Conservation (phyloP, 2,797 vertebrate species). For the Sebastes variabilis region DNA sequence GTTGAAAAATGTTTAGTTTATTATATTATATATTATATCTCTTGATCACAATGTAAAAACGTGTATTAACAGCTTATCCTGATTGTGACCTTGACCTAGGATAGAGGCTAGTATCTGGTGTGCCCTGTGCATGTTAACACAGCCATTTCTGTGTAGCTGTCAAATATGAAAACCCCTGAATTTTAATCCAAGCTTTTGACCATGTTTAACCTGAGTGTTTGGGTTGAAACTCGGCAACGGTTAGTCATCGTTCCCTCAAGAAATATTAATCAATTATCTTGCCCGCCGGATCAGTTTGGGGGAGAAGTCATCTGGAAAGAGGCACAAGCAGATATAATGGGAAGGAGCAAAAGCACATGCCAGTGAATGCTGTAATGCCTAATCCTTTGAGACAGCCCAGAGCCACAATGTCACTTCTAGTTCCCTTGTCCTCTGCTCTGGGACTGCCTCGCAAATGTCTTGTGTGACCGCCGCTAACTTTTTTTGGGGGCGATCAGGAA, state of each 20-base stretch:
- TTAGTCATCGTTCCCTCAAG: slow-evolving; percentile 87
- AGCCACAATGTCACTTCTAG: slow-evolving; percentile 86
- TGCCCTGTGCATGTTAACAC: slow-evolving; percentile 31
- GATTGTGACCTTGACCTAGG: slow-evolving; percentile 49
- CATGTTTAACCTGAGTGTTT: slow-evolving; percentile 76
- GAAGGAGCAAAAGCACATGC: slow-evolving; percentile 82
- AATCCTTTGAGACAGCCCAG: slow-evolving; percentile 86
- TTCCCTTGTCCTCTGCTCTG: slow-evolving; percentile 79
- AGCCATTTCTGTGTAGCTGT: slow-evolving; percentile 49
- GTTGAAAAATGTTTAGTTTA: neutral
- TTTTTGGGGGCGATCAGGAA: slow-evolving; percentile 48
- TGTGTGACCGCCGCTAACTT: slow-evolving; percentile 78
- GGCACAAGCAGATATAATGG: slow-evolving; percentile 85
- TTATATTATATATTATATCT: neutral
- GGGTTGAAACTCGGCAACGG: slow-evolving; percentile 78
- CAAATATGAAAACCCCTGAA: slow-evolving; percentile 52
- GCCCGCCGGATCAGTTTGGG: slow-evolving; percentile 83
- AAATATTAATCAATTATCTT: slow-evolving; percentile 90
- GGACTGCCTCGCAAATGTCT: slow-evolving; percentile 76
- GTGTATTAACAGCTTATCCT: neutral
- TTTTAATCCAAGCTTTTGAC: slow-evolving; percentile 63
- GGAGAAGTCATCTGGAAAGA: slow-evolving; percentile 88
- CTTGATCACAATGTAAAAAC: neutral
- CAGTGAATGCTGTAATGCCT: slow-evolving; percentile 85
- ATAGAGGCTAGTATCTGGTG: slow-evolving; percentile 10